Evolutionary conservation across 2,888 invertebrate species (phyloP), one percentile per base, ranked within the genome.

Genomic region (Cistogaster globosa): DNA sequence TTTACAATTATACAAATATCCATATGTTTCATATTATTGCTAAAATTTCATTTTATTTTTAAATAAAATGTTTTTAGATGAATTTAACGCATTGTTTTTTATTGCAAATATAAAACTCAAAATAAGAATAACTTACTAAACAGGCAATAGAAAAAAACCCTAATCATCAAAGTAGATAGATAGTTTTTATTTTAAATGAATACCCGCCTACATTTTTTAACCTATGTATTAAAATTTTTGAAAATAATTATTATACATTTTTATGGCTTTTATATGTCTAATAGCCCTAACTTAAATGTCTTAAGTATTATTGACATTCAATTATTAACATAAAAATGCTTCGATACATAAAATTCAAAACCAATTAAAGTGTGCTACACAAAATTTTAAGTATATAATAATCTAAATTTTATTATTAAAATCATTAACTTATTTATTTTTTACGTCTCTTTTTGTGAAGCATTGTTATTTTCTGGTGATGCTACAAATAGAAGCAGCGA

Each of bases 1-100:
- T 82, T 85, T 85, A 85, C 82, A 85, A 82, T 78, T 85, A 72
- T 85, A 84, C 82, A 85, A 84, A 85, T 82, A 85, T 85, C 85
- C 82, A 82, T 84, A 80, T 74, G 74, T 85, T 85, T 62, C 69
- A 82, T 62, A 75, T 75, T 82, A 82, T 75, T 82, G 78, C 82
- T 79, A 78, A 18, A 63, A 62, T 84, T 68, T 14, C 18, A 58
- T 65, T 71, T 71, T 63, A 71, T 45, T 65, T 63, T 72, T 22
- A 53, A 63, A 60, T 77, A 69, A 42, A 69, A 69, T 65, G 26
- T 26, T 11, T 53, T 55, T 60, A 51, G 51, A 63, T 77, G 53
- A 57, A 42, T 80, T 67, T 42, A 48, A 75, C 18, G 42, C 12
- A 62, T 45, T 57, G 42, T 22, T 75, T 36, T 63, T 53, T 2